phyloP scores from a whole-genome alignment of 2,797 vertebrate species.

The Cossypha caffra region DNA sequence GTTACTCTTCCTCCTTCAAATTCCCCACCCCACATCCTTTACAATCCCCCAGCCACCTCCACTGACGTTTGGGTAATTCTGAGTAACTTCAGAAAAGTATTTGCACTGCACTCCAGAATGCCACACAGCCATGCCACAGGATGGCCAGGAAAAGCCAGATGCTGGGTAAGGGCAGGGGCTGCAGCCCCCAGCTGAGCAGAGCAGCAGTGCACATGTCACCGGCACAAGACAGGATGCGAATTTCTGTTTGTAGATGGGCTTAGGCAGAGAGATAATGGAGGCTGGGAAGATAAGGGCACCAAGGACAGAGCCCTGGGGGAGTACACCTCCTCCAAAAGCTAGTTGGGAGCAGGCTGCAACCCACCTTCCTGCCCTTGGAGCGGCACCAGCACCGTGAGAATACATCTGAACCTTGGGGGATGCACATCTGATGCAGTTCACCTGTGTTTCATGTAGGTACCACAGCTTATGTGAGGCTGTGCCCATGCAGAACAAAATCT shows the following conservation, averaged over 20 bases:
- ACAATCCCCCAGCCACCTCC: background rate
- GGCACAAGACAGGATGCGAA: background rate
- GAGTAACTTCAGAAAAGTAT: background rate
- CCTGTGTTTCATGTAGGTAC: accelerated
- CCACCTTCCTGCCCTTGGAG: background rate
- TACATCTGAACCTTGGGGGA: accelerated
- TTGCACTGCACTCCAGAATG: accelerated
- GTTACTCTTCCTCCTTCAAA: background rate
- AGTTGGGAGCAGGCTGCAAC: accelerated
- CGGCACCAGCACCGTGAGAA: background rate
- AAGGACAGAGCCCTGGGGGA: conserved; percentile 4
- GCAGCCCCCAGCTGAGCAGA: accelerated
- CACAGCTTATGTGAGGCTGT: background rate
- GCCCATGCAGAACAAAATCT: background rate
- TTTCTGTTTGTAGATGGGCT: background rate
- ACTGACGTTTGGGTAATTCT: accelerated
- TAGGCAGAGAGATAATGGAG: background rate
- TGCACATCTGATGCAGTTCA: background rate
- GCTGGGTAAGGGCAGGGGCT: background rate
- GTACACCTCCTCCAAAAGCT: background rate
- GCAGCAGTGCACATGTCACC: accelerated
- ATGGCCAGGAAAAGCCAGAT: background rate
- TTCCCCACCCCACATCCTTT: background rate
- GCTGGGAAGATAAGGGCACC: background rate
- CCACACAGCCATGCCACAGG: background rate